phyloP scores from a whole-genome alignment of 2,888 invertebrate species.

The Pristionchus arcanus region DNA sequence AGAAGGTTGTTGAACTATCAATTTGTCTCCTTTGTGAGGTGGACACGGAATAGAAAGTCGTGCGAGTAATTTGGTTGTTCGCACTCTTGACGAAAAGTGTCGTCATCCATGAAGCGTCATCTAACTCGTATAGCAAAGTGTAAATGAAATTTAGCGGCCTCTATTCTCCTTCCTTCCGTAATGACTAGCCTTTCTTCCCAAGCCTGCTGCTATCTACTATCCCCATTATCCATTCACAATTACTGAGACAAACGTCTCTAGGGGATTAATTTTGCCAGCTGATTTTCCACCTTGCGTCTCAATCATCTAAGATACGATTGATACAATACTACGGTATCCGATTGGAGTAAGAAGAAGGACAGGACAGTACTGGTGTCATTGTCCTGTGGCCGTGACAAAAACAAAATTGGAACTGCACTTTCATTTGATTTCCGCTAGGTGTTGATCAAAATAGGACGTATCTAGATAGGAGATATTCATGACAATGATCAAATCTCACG shows the following conservation, averaged over 20 bases:
- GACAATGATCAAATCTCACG: not conserved
- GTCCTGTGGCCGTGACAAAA: not conserved
- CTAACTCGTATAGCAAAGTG: not conserved
- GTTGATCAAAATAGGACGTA: not conserved
- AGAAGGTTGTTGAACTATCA: not conserved
- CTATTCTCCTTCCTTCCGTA: not conserved
- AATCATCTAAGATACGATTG: not conserved
- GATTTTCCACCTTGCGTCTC: not conserved
- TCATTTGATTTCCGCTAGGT: not conserved
- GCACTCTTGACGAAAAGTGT: not conserved
- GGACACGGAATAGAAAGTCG: not conserved
- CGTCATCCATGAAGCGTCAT: conserved; percentile 8
- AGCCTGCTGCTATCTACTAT: not conserved
- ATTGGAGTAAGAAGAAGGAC: not conserved
- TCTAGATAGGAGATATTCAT: not conserved
- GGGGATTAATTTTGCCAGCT: not conserved
- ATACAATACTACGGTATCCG: not conserved
- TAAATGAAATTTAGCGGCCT: conserved; percentile 19
- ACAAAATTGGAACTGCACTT: not conserved
- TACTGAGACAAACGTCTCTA: not conserved
- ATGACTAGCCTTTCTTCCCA: not conserved
- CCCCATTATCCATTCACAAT: not conserved
- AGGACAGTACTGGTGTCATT: not conserved
- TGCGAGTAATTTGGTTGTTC: not conserved
- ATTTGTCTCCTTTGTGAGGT: not conserved